These are phyloP conservation scores for Aphaenogaster floridana DNA, from an alignment of 1,140 invertebrate species.

Conservation along the genomic window DNA sequence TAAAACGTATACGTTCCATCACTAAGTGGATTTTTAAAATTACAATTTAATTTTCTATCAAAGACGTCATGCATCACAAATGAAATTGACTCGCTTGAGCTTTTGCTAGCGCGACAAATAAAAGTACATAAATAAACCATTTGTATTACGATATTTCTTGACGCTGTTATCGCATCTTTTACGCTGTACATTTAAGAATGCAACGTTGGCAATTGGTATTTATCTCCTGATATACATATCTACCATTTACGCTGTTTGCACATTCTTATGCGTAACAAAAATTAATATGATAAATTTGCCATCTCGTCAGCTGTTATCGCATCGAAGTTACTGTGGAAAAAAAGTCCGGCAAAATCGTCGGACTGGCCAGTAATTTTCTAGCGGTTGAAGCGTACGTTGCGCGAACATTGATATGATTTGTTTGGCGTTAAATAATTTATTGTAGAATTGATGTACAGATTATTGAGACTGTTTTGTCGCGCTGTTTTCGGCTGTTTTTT, in stretches of 20 bases:
- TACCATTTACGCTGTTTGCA: background rate
- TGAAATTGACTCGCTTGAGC: background rate
- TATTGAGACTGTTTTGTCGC: background rate
- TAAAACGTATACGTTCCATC: too few species aligned
- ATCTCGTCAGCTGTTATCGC: conserved; percentile 15
- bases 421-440: background rate
- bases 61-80: background rate
- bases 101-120: background rate
- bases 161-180: background rate
- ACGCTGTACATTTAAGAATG: background rate
- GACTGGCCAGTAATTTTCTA: conserved; percentile 15
- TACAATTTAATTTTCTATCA: background rate
- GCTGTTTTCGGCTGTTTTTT: conserved; percentile 1
- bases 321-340: background rate
- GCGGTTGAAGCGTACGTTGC: background rate
- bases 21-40: background rate
- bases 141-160: background rate
- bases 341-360: background rate
- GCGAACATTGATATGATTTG: background rate
- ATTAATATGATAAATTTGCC: conserved; percentile 10
- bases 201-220: background rate
- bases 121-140: background rate
- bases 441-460: background rate
- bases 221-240: background rate
- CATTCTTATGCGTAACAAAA: background rate